These are phyloP conservation scores for Dasyornis broadbenti DNA, from an alignment of 2,113 vertebrate species.

Conservation along the genomic window DNA sequence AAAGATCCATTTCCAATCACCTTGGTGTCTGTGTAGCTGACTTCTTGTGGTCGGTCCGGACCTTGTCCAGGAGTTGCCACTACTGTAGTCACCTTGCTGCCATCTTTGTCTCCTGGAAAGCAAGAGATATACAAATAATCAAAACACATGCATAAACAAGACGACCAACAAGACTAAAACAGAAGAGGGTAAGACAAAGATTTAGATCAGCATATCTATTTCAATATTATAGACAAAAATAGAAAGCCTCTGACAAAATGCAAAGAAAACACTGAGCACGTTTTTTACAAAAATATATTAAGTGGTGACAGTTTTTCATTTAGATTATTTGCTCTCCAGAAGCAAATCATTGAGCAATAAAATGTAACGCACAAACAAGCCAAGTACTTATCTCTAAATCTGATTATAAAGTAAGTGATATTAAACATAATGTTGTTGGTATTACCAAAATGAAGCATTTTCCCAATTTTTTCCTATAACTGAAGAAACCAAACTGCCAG, in stretches of 20 bases:
- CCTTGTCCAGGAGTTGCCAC: conserved; percentile 97
- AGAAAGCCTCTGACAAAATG: not conserved
- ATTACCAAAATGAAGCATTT: not conserved
- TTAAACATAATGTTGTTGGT: not conserved
- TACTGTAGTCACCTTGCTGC: conserved; percentile 97
- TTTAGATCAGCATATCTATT: not conserved
- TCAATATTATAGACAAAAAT: not conserved
- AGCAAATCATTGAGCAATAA: not conserved
- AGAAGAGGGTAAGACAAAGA: not conserved
- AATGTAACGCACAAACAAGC: not conserved
- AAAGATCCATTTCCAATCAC: conserved; percentile 99
- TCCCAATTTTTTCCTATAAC: not conserved
- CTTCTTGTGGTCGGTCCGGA: conserved; percentile 96
- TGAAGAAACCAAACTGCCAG: not conserved
- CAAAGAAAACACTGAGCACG: not conserved
- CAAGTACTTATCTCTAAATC: not conserved
- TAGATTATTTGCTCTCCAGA: not conserved
- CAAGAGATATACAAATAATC: not conserved
- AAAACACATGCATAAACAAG: not conserved
- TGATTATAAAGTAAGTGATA: not conserved
- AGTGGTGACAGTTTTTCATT: not conserved
- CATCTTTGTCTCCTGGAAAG: conserved; percentile 92
- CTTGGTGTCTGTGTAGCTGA: conserved; percentile 98
- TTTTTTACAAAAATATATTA: not conserved
- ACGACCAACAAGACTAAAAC: not conserved